These are phyloP conservation scores for Mimachlamys varia DNA, from an alignment of 2,888 invertebrate species.

Conservation along the genomic window DNA sequence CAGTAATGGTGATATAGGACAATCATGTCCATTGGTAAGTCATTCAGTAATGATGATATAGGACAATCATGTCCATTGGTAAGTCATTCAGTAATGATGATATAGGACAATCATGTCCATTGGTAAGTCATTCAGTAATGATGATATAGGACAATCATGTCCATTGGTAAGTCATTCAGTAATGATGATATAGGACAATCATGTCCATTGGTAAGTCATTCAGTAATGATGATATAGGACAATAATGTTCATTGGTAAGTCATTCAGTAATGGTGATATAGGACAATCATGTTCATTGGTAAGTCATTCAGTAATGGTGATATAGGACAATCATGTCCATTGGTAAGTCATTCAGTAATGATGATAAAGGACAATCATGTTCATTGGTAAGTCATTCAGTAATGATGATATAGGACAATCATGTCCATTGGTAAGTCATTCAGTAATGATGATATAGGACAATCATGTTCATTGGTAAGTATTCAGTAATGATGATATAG, in stretches of 20 bases:
- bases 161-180: conserved; percentile 77
- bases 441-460: neutral
- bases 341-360: no score
- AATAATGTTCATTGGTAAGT: no score
- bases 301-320: conserved; percentile 59
- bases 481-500: no score
- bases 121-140: neutral
- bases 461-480: no score
- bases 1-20: conserved; percentile 51
- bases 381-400: no score
- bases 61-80: no score
- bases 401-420: conserved; percentile 62
- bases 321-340: no score
- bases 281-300: conserved; percentile 81
- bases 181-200: no score
- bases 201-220: no score
- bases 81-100: no score
- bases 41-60: neutral
- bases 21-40: conserved; percentile 81
- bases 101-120: no score
- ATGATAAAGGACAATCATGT: no score
- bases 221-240: neutral
- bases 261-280: neutral
- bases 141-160: conserved; percentile 74
- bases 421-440: conserved; percentile 80